Conservation (phyloP, 2,888 invertebrate genomes). For the Pammene aurita region DNA sequence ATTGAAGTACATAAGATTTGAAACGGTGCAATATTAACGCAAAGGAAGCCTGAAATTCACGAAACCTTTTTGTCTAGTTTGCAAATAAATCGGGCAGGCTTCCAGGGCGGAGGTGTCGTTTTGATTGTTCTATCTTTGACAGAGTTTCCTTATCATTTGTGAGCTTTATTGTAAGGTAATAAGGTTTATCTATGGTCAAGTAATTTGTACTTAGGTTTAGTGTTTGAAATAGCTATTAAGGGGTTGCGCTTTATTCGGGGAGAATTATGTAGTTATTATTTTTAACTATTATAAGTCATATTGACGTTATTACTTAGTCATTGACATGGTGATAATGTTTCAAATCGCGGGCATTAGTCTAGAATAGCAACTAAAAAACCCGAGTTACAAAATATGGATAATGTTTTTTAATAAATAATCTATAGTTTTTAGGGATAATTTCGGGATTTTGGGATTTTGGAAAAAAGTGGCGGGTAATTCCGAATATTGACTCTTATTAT, state of each 20-base stretch:
- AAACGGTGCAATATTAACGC: constrained; percentile 29
- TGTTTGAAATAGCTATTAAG: constrained; percentile 53
- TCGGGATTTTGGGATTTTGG: no score
- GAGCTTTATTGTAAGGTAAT: background rate
- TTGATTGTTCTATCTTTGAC: constrained; percentile 10
- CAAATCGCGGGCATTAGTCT: no score
- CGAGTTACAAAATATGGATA: no score
- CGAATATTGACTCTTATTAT: no score
- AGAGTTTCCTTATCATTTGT: background rate
- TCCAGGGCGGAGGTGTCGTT: constrained; percentile 55
- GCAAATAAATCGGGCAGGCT: constrained; percentile 64
- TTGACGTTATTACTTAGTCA: no score
- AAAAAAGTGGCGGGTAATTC: no score
- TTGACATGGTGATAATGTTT: no score
- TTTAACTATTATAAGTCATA: no score
- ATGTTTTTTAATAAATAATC: no score
- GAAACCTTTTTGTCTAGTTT: constrained; percentile 33
- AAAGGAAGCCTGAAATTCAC: constrained; percentile 46
- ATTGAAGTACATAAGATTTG: background rate
- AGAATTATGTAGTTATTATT: background rate
- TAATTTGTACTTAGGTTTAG: constrained; percentile 46
- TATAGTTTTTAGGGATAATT: no score
- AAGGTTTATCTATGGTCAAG: background rate
- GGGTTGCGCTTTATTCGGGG: constrained; percentile 30
- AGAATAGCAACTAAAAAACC: no score